Conservation (phyloP, 2,888 invertebrate genomes). For the Acanthosoma haemorrhoidale region DNA sequence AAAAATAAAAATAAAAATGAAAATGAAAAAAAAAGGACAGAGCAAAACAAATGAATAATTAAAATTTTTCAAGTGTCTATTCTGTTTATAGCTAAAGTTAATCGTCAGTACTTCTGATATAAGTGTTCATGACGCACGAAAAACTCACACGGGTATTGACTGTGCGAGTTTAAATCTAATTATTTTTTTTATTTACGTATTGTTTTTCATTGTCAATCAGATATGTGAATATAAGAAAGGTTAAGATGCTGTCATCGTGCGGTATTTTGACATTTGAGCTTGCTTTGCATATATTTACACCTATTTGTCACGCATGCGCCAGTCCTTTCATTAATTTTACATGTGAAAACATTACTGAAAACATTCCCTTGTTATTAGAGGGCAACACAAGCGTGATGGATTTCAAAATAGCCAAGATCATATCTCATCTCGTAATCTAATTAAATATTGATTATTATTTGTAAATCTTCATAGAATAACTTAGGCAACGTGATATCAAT, state of each 20-base stretch:
- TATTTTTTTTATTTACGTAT: not conserved
- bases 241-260: slow-evolving; percentile 20
- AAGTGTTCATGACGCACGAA: too few species aligned
- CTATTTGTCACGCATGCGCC: slow-evolving; percentile 20
- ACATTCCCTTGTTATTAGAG: not conserved
- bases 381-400: not conserved
- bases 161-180: too few species aligned
- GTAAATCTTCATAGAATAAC: too few species aligned
- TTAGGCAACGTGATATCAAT: too few species aligned
- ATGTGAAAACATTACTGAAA: slow-evolving; percentile 14
- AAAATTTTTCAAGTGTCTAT: too few species aligned
- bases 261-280: slow-evolving; percentile 25
- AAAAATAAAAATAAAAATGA: too few species aligned
- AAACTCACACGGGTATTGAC: too few species aligned
- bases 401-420: not conserved
- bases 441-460: too few species aligned
- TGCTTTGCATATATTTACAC: slow-evolving; percentile 24
- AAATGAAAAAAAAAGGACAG: too few species aligned
- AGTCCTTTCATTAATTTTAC: slow-evolving; percentile 22
- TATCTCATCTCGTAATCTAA: not conserved
- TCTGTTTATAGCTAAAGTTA: too few species aligned
- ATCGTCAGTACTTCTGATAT: too few species aligned
- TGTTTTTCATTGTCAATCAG: slow-evolving; percentile 19
- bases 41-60: too few species aligned
- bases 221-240: not conserved